A percentile compares a stretch with the other conserved stretches of the same genome.
Evolutionary conservation across 2,888 invertebrate genomes (phyloP).

Genomic region (Nycteola revayana): DNA sequence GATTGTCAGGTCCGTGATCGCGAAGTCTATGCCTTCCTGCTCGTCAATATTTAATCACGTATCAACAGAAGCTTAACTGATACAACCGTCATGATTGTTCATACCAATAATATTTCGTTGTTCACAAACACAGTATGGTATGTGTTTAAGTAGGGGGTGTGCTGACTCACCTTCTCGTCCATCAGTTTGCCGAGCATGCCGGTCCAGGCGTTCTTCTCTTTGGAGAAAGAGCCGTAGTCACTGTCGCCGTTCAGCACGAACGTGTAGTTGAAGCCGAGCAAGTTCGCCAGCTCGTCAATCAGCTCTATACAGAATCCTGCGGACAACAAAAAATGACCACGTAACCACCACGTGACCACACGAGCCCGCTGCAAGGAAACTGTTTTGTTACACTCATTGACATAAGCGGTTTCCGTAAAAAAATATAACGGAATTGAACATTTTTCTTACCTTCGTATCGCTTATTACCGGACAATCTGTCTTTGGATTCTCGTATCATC

Average conservation of each 20-base stretch:
- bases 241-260: constrained; percentile 87
- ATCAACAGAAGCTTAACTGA: no score
- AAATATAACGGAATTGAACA: no score
- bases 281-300: constrained; percentile 87
- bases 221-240: constrained; percentile 83
- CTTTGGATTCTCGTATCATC: constrained; percentile 88
- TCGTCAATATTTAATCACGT: no score
- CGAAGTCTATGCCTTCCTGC: constrained; percentile 90
- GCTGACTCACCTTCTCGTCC: constrained; percentile 79
- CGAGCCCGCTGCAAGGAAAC: no score
- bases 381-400: no score
- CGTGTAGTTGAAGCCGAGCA: constrained; percentile 91
- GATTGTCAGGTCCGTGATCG: constrained; percentile 94
- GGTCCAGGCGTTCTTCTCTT: constrained; percentile 83
- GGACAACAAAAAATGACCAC: no score
- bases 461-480: constrained; percentile 87
- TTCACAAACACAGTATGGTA: no score
- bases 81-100: no score
- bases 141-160: no score
- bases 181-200: constrained; percentile 88
- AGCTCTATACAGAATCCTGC: constrained; percentile 95
- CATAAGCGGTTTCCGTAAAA: no score
- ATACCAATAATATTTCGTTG: no score
- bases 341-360: no score
- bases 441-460: constrained; percentile 89